Evolutionary conservation across 2,888 invertebrate genomes (phyloP).

Genomic region (Andricus curvator): DNA sequence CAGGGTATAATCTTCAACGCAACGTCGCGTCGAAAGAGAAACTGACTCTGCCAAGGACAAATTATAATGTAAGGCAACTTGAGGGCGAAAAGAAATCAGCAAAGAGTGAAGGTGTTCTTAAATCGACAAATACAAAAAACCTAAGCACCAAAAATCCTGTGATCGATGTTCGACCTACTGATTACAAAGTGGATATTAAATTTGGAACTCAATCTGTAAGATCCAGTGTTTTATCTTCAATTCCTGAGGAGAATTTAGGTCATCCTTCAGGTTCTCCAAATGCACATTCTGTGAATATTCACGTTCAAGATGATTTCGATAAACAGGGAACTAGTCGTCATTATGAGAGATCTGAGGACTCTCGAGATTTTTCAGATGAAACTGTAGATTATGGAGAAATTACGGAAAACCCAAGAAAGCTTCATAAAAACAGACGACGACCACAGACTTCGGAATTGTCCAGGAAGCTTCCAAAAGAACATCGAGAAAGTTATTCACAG

Average conservation of each 20-base stretch:
- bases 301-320: conserved; percentile 42
- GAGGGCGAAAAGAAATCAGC: conserved; percentile 18
- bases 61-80: conserved; percentile 47
- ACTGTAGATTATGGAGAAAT: conserved; percentile 69
- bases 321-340: conserved; percentile 58
- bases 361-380: conserved; percentile 67
- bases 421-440: conserved; percentile 66
- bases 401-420: conserved; percentile 65
- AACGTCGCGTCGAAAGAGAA: conserved; percentile 14
- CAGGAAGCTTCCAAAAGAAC: conserved; percentile 70
- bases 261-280: conserved; percentile 24
- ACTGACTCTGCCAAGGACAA: conserved; percentile 55
- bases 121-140: conserved; percentile 35
- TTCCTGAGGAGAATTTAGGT: neutral
- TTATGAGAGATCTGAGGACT: conserved; percentile 65
- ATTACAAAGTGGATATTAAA: conserved; percentile 62
- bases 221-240: conserved; percentile 9
- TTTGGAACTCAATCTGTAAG: conserved; percentile 52
- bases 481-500: conserved; percentile 60
- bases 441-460: conserved; percentile 61
- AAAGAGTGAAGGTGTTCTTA: conserved; percentile 34
- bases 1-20: conserved; percentile 52
- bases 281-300: conserved; percentile 44
- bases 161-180: conserved; percentile 64
- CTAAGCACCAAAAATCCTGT: conserved; percentile 58